Evolutionary conservation across 2,113 vertebrate species (phyloP).

Genomic region (Urocitellus parryii): DNA sequence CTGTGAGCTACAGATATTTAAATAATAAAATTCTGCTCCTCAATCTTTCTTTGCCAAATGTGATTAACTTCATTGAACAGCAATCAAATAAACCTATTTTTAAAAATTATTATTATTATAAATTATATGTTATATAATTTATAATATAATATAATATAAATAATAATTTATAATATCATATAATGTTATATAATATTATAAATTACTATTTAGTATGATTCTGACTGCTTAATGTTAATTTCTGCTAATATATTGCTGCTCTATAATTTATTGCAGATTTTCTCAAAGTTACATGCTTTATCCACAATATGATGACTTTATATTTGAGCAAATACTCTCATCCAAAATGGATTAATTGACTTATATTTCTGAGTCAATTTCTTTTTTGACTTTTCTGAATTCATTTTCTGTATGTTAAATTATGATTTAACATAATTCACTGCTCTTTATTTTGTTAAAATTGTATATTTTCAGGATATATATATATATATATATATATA

Average conservation of each 20-base stretch:
- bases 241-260: neutral
- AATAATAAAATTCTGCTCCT: neutral
- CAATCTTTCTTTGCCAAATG: neutral
- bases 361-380: neutral
- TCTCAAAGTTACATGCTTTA: neutral
- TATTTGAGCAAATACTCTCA: neutral
- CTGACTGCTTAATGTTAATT: neutral
- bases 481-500: too few species aligned
- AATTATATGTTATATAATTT: too few species aligned
- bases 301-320: neutral
- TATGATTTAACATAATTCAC: neutral
- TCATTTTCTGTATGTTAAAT: neutral
- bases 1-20: neutral
- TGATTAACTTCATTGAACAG: neutral
- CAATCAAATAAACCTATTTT: neutral
- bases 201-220: neutral
- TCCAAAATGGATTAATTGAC: neutral
- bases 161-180: too few species aligned
- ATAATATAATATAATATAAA: too few species aligned
- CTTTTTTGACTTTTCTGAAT: neutral
- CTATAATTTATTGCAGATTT: neutral
- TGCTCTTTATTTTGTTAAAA: neutral
- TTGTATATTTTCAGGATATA: neutral
- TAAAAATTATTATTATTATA: neutral
- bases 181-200: too few species aligned